Percentiles rank a stretch among this genome's conserved stretches.
Conservation (phyloP, 2,888 invertebrate genomes). For the Hirtodrosophila histrioides region DNA sequence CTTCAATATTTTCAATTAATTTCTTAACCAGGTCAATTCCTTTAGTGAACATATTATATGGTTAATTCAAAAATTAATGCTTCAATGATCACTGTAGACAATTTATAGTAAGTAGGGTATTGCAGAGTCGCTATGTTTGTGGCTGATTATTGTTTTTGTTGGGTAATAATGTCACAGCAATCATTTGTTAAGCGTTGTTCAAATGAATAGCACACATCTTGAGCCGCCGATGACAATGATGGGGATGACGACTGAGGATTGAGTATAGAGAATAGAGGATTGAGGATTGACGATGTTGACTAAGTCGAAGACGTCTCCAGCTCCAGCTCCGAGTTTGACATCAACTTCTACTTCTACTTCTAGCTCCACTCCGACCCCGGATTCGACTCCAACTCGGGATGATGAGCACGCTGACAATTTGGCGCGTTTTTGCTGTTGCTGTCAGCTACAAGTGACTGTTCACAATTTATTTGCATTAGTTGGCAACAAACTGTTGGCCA, state of each 20-base stretch:
- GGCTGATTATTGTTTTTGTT: slow-evolving; percentile 24
- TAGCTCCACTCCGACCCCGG: not conserved
- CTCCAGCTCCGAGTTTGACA: slow-evolving; percentile 3
- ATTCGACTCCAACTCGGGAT: slow-evolving; percentile 27
- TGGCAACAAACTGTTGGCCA: slow-evolving; percentile 59
- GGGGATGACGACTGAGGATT: slow-evolving; percentile 44
- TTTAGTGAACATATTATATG: too few relatives aligned
- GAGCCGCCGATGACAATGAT: slow-evolving; percentile 31
- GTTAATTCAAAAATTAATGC: too few relatives aligned
- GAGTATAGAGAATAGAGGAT: slow-evolving; percentile 31
- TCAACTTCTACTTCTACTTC: slow-evolving; percentile 4
- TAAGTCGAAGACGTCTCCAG: slow-evolving; percentile 9
- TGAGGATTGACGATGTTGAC: slow-evolving; percentile 8
- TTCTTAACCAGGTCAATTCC: not conserved
- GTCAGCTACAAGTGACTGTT: slow-evolving; percentile 50
- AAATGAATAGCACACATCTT: slow-evolving; percentile 42
- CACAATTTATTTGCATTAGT: slow-evolving; percentile 77
- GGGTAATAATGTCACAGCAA: slow-evolving; percentile 60
- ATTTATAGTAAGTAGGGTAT: slow-evolving; percentile 7
- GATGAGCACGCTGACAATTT: slow-evolving; percentile 61
- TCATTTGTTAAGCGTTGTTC: slow-evolving; percentile 51
- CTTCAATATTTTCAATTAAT: too few relatives aligned
- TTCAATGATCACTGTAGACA: not conserved
- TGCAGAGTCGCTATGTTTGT: not conserved
- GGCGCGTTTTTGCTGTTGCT: slow-evolving; percentile 11